Evolutionary conservation across 1,140 invertebrate species (phyloP), one percentile per base, ranked within the genome.

Genomic region (Latrodectus geometricus): DNA sequence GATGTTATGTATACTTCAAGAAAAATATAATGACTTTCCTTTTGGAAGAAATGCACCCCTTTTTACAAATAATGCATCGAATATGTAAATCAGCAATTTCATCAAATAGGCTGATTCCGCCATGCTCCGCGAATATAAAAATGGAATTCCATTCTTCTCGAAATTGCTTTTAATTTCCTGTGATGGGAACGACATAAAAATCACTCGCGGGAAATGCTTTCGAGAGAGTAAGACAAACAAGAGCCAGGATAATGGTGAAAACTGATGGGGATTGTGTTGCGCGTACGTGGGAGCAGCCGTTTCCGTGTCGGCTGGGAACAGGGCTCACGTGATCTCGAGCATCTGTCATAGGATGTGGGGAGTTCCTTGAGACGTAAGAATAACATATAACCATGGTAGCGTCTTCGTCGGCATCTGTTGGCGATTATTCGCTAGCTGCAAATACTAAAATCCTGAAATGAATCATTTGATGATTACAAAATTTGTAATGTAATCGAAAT

Each of bases 241-340:
- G n/a, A n/a, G n/a, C n/a, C n/a, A n/a, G n/a, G 70, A 72, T 72
- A 72, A 50, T 21, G 54, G 54, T 14, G 8, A 61, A 65, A 7
- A 7, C 12, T 65, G 12, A 65, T 65, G 61, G 61, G 61, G n/a
- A 65, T 65, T 65, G n/a, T 14, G 12, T 65, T 56, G 74, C 21
- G 75, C 23, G 35, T 21, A 52, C 48, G 23, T 50, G 48, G 76
- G 56, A 23, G 56, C 61, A 65, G 76, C 61, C 61, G 76, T 61
- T 78, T 78, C 76, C 76, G 76, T 78, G 76, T 78, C 61, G 61
- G 56, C n/a, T 21, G 61, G 75, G 75, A 17, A 56, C n/a, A 77
- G 23, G 56, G 35, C 21, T n/a, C 76, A 78, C 61, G 61, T 78
- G 76, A 78, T 78, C 15, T n/a, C 12, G n/a, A 69, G 68, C 17